A percentile compares a stretch with the other conserved stretches of the same genome.
Evolutionary conservation across 2,113 vertebrate species (phyloP).

Genomic region (Regulus satrapa): DNA sequence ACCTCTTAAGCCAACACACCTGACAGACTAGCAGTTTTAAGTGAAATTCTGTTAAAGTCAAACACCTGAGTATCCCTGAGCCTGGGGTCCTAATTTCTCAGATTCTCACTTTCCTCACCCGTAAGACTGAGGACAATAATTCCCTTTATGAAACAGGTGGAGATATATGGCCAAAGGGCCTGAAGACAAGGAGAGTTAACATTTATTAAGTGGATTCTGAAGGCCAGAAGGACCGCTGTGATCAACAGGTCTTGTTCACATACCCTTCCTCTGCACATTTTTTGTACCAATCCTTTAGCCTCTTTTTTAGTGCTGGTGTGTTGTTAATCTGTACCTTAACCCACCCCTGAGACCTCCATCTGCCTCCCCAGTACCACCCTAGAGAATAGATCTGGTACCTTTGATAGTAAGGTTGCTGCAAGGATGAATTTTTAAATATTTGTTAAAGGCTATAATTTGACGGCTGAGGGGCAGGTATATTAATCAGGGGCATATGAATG

Average conservation of each 20-base stretch:
- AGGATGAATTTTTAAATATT: background rate
- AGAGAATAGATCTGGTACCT: background rate
- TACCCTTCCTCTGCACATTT: background rate
- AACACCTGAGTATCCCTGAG: background rate
- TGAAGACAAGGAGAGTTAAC: background rate
- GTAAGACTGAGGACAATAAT: background rate
- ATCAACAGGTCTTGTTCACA: background rate
- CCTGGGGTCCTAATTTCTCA: background rate
- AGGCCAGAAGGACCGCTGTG: background rate
- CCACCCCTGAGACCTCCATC: background rate
- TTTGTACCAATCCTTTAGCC: background rate
- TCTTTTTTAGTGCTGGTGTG: background rate
- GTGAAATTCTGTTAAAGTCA: background rate
- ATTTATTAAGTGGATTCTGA: slow-evolving; percentile 25
- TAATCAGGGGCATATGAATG: background rate
- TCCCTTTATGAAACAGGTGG: slow-evolving; percentile 2
- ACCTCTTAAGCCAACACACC: background rate
- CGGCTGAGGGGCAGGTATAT: background rate
- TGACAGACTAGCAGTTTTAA: background rate
- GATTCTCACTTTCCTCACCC: background rate
- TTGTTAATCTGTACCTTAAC: background rate
- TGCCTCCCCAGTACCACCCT: background rate
- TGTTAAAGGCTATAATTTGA: background rate
- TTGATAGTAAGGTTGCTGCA: background rate
- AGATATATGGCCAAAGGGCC: background rate